Conservation (phyloP, 2,888 invertebrate species). For the Achlya flavicornis region DNA sequence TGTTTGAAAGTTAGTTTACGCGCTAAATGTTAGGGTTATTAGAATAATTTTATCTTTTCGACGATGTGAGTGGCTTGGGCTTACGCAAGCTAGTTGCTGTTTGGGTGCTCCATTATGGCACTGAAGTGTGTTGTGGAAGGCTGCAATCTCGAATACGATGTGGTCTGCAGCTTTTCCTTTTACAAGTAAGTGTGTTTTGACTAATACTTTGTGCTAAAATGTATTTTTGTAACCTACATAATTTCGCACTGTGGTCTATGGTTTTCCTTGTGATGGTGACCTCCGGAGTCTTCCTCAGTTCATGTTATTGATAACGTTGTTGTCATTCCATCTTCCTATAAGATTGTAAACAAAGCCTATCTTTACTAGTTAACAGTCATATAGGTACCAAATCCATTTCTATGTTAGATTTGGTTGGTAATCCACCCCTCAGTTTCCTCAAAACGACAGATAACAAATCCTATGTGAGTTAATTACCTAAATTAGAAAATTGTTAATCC, state of each 20-base stretch:
- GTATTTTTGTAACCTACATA: conserved; percentile 28
- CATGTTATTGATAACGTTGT: conserved; percentile 5
- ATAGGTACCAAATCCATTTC: no score
- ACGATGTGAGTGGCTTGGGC: conserved; percentile 72
- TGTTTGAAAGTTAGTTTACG: conserved; percentile 82
- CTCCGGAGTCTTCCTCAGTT: not conserved
- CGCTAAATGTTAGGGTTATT: conserved; percentile 72
- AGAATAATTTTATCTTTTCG: conserved; percentile 54
- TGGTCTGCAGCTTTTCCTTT: conserved; percentile 80
- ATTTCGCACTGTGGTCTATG: conserved; percentile 43
- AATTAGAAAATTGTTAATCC: not conserved
- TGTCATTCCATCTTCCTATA: not conserved
- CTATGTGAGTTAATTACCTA: no score
- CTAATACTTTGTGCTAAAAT: conserved; percentile 27
- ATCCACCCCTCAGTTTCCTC: no score
- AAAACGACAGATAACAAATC: no score
- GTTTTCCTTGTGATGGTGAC: not conserved
- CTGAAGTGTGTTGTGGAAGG: conserved; percentile 80
- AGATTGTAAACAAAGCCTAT: conserved; percentile 1
- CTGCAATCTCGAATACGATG: conserved; percentile 80
- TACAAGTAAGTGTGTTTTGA: conserved; percentile 76
- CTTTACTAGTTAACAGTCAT: no score
- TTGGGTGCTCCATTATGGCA: conserved; percentile 69
- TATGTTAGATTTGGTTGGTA: no score
- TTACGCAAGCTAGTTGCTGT: conserved; percentile 57